These are phyloP conservation scores for Cryptotermes secundus DNA, from an alignment of 1,140 invertebrate genomes.

Conservation along the genomic window DNA sequence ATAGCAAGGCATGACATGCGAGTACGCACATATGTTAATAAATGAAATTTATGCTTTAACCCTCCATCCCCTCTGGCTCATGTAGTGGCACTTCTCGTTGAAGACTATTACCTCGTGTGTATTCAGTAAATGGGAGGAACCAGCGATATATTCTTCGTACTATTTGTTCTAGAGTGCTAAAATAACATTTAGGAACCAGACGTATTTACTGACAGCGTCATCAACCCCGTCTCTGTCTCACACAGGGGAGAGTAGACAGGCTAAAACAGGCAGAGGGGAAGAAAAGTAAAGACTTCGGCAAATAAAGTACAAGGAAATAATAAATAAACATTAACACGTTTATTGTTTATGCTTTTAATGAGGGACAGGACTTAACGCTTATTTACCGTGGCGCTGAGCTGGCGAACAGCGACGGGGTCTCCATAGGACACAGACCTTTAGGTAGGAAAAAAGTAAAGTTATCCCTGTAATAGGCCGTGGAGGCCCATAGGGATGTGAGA, in stretches of 20 bases:
- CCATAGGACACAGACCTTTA: neutral
- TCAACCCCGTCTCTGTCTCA: too few relatives aligned
- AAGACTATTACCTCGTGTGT: constrained; percentile 9
- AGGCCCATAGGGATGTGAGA: neutral
- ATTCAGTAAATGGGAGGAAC: neutral
- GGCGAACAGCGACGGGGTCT: neutral
- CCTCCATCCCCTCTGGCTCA: neutral
- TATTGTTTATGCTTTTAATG: neutral
- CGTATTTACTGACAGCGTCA: neutral
- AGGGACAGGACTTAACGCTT: neutral
- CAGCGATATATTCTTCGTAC: neutral
- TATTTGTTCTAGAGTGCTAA: constrained; percentile 14
- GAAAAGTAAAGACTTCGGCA: neutral
- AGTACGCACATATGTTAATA: neutral
- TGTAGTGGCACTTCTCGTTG: neutral
- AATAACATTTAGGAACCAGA: neutral
- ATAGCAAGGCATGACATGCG: neutral
- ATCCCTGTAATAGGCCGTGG: neutral
- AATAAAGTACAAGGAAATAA: neutral
- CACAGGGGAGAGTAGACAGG: neutral
- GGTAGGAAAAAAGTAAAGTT: neutral
- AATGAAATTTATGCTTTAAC: neutral
- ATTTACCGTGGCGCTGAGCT: neutral
- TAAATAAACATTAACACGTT: neutral
- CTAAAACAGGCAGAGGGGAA: neutral